phyloP scores from a whole-genome alignment of 2,797 vertebrate genomes.

The Danio tinwini region DNA sequence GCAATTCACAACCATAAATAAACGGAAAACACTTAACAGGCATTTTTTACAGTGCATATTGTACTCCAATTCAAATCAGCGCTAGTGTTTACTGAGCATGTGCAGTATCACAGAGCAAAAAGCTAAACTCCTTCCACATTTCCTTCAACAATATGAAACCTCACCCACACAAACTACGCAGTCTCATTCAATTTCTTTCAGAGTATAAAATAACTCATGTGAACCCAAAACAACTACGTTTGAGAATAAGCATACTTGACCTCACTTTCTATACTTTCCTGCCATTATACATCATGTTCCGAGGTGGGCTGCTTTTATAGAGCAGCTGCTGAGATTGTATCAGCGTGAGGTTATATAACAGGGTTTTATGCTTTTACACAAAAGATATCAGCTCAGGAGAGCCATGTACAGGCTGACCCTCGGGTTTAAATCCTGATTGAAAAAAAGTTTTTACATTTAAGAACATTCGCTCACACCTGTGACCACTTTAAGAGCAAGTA shows the following conservation, averaged over 20 bases:
- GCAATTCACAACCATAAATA: no score
- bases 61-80: no score
- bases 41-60: no score
- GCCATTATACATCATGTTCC: neutral
- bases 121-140: neutral
- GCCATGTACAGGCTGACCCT: constrained; percentile 11
- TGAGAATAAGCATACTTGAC: constrained; percentile 25
- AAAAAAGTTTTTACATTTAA: constrained; percentile 15
- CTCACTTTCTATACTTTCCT: neutral
- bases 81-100: neutral
- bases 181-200: neutral
- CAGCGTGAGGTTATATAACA: constrained; percentile 11
- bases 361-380: constrained; percentile 33
- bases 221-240: neutral
- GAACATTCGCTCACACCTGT: constrained; percentile 31
- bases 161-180: neutral
- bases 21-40: no score
- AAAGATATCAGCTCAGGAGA: constrained; percentile 14
- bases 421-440: constrained; percentile 8
- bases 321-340: constrained; percentile 24
- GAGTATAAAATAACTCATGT: neutral
- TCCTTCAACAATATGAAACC: neutral
- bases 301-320: neutral
- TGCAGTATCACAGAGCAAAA: neutral
- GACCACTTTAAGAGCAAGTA: constrained; percentile 31